Percentiles rank a stretch among this genome's conserved stretches.
Evolutionary conservation across 2,888 invertebrate species (phyloP).

Genomic region (Rosalia funebris): DNA sequence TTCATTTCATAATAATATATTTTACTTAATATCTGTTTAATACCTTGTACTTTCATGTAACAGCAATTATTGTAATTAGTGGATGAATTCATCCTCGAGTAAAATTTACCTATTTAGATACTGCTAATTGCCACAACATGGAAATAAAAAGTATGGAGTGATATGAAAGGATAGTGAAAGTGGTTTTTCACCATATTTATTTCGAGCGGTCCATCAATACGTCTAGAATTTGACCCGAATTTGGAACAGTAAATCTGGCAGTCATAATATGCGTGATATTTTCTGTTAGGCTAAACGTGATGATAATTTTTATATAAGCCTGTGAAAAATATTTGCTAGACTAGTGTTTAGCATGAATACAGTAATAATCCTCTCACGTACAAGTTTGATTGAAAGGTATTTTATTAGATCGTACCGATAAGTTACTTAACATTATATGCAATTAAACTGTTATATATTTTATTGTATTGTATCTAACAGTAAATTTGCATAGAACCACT

Average conservation of each 20-base stretch:
- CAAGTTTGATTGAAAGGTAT: no score
- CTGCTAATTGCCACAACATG: not conserved
- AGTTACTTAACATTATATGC: no score
- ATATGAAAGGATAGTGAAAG: constrained; percentile 10
- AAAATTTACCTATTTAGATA: constrained; percentile 4
- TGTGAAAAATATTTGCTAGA: not conserved
- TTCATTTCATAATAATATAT: not conserved
- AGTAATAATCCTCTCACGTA: no score
- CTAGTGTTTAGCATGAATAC: no score
- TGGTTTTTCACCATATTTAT: not conserved
- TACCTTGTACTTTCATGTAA: constrained; percentile 6
- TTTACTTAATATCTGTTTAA: not conserved
- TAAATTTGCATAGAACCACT: no score
- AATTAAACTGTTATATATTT: no score
- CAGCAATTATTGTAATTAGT: not conserved
- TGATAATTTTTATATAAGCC: not conserved
- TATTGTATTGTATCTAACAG: no score
- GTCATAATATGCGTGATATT: not conserved
- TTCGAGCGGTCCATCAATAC: not conserved
- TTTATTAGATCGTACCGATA: no score
- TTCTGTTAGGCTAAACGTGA: constrained; percentile 1
- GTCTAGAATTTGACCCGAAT: constrained; percentile 5
- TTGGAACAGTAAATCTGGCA: no score
- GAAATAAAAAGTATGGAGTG: not conserved
- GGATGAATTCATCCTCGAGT: not conserved